These are phyloP conservation scores for Drosophila antonietae DNA, from an alignment of 2,888 invertebrate species.

Conservation along the genomic window DNA sequence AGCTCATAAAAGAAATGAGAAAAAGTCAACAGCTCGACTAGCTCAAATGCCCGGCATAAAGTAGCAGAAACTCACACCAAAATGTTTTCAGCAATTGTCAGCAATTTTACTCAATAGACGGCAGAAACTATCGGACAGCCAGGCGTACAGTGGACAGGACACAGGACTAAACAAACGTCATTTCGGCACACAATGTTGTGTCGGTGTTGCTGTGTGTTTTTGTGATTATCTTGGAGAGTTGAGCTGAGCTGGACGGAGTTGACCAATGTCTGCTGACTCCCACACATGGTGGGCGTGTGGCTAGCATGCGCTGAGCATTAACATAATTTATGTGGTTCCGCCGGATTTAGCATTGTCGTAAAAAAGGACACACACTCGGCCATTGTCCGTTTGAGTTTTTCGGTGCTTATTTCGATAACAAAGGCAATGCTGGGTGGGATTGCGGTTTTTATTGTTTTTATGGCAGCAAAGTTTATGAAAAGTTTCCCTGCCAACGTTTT, in stretches of 20 bases:
- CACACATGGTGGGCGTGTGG: slow-evolving; percentile 81
- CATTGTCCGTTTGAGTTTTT: slow-evolving; percentile 74
- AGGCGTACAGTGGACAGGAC: slow-evolving; percentile 2
- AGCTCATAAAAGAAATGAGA: background rate
- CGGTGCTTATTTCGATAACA: slow-evolving; percentile 76
- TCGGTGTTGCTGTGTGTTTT: slow-evolving; percentile 69
- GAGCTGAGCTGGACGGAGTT: slow-evolving; percentile 21
- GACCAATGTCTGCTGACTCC: slow-evolving; percentile 7
- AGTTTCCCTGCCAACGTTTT: slow-evolving; percentile 47
- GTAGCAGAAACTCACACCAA: slow-evolving; percentile 12
- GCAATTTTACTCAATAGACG: slow-evolving; percentile 75
- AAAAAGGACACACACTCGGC: slow-evolving; percentile 75
- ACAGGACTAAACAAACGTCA: slow-evolving; percentile 70
- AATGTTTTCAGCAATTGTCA: slow-evolving; percentile 81
- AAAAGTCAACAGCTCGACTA: slow-evolving; percentile 3
- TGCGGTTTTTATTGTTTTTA: slow-evolving; percentile 83
- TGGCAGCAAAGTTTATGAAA: slow-evolving; percentile 79
- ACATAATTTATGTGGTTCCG: slow-evolving; percentile 84
- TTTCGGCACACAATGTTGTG: slow-evolving; percentile 44
- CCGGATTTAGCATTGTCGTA: slow-evolving; percentile 80
- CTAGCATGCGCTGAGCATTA: slow-evolving; percentile 81
- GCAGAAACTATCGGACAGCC: slow-evolving; percentile 70
- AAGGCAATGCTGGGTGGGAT: slow-evolving; percentile 51
- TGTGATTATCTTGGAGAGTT: slow-evolving; percentile 70
- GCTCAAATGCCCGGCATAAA: background rate